phyloP scores from a whole-genome alignment of 2,888 invertebrate genomes.

The Andrena fulva region DNA sequence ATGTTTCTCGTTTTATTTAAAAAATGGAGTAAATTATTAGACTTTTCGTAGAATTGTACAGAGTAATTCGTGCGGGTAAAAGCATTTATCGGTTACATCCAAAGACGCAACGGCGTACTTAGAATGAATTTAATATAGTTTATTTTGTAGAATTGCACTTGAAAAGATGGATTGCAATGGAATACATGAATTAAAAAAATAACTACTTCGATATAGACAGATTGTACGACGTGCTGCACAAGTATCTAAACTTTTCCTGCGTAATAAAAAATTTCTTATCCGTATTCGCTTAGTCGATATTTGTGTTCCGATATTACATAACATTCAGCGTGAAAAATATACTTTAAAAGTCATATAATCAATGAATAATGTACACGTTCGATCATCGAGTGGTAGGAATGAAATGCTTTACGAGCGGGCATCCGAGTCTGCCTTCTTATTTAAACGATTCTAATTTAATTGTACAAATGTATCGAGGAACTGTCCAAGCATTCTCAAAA shows the following conservation, averaged over 20 bases:
- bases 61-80: slow-evolving; percentile 29
- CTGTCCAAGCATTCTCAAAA: slow-evolving; percentile 55
- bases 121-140: slow-evolving; percentile 21
- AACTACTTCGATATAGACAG: slow-evolving; percentile 36
- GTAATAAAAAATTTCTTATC: slow-evolving; percentile 46
- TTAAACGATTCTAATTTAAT: slow-evolving; percentile 47
- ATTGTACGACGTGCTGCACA: slow-evolving; percentile 32
- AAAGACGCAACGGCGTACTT: slow-evolving; percentile 27
- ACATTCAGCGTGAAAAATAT: slow-evolving; percentile 56
- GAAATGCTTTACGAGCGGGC: slow-evolving; percentile 24
- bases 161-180: slow-evolving; percentile 30
- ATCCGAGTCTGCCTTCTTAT: slow-evolving; percentile 38
- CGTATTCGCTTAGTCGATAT: slow-evolving; percentile 44
- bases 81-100: slow-evolving; percentile 17
- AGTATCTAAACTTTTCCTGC: slow-evolving; percentile 30
- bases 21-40: slow-evolving; percentile 45
- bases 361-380: slow-evolving; percentile 40
- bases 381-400: slow-evolving; percentile 46
- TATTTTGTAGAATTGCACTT: slow-evolving; percentile 40
- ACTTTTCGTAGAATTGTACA: slow-evolving; percentile 30
- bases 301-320: slow-evolving; percentile 35
- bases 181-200: slow-evolving; percentile 49
- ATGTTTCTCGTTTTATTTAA: slow-evolving; percentile 43
- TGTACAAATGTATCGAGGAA: slow-evolving; percentile 60
- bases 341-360: slow-evolving; percentile 45